Base-by-base conservation (phyloP, 2,113 vertebrate species). In the Tetraodon nigroviridis region DNA sequence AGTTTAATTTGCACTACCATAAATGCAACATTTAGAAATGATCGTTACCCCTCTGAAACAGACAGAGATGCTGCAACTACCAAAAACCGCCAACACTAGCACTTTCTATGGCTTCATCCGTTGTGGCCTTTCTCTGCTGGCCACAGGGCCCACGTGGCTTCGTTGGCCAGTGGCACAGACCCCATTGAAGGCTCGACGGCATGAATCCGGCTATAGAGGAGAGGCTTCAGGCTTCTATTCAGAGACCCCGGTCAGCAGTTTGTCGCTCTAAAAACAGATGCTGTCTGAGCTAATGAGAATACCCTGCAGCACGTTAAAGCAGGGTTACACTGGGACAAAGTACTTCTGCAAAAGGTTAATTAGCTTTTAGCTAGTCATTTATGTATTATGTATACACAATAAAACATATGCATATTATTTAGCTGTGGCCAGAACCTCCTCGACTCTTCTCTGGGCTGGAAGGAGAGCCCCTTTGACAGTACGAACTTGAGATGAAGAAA, bases 191-290 rank as follows among this genome's bases (percentile, higher is more conserved):
- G 51, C 51, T 67, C 73, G 73, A 77, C 75, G 73, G 64, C 57
- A 56, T 17, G 45, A 55, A 67, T 66, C 69, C 67, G 51, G 65
- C 67, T 66, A 55, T 67, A 55, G 67, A 69, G 75, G 73, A 73
- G 59, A 69, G 67, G 71, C 69, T 75, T 59, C 41, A 51, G 76
- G 57, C 19, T 47, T 76, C 62, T 64, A 75, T 72, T 74, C 78
- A 87, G 84, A 81, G 58, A 49, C 62, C 48, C 54, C 49, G 70
- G 62, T 88, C 86, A 86, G 84, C 84, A 72, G 51, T 78, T 61
- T 68, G 64, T 15, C 51, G 59, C 75, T 82, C 60, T 51, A 76
- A 76, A 80, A 84, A 77, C 78, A 80, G 71, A 82, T 76, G 72
- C 75, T 68, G 78, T 79, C 72, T 58, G 81, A 53, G 37, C 57